Conservation (phyloP, 2,797 vertebrate genomes). For the Enteromius radiatus region DNA sequence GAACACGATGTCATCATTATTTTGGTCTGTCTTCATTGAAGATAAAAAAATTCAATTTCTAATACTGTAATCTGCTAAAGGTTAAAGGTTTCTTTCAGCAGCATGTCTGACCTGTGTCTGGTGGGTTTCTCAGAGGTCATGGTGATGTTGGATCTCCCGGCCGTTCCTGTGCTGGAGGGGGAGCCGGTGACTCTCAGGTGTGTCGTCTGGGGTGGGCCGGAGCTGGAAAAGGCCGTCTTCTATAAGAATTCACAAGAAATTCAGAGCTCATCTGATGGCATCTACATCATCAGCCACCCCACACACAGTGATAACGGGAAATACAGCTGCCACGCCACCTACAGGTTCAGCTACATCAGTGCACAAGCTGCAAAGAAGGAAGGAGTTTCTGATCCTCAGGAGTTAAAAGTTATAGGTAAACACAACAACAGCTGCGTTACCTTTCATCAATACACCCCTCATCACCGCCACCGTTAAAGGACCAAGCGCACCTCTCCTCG, state of each 20-base stretch:
- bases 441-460: too few relatives aligned
- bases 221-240: neutral
- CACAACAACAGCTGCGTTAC: neutral
- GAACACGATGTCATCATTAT: too few relatives aligned
- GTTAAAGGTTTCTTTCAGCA: too few relatives aligned
- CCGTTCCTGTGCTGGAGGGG: slow-evolving; percentile 46
- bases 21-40: too few relatives aligned
- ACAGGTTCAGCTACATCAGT: neutral
- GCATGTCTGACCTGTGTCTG: neutral
- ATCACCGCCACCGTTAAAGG: too few relatives aligned
- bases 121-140: slow-evolving; percentile 48
- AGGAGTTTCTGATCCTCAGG: slow-evolving; percentile 51
- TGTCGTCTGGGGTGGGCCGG: slow-evolving; percentile 36
- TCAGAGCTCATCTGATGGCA: accelerated
- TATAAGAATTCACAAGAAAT: accelerated
- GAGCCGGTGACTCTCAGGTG: slow-evolving; percentile 59
- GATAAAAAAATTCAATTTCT: too few relatives aligned
- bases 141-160: slow-evolving; percentile 58
- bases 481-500: too few relatives aligned
- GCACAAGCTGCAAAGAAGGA: accelerated
- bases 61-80: too few relatives aligned
- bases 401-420: slow-evolving; percentile 59
- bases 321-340: slow-evolving; percentile 60
- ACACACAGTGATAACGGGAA: accelerated
- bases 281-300: accelerated